These are phyloP conservation scores for Neosalanx taihuensis DNA, from an alignment of 2,797 vertebrate species.

Conservation along the genomic window DNA sequence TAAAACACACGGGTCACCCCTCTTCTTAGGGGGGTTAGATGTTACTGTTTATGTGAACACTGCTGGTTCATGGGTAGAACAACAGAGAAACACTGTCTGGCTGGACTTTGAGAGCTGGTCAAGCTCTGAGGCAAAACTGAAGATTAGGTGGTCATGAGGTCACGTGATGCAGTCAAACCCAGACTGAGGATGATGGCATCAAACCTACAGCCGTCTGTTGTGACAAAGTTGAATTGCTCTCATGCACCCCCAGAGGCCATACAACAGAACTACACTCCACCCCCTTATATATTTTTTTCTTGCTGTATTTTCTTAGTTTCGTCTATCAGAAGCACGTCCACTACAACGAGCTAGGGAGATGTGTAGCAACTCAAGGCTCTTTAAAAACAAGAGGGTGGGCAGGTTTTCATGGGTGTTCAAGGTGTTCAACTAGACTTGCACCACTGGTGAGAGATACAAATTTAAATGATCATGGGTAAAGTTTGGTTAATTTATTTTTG, in stretches of 20 bases:
- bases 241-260: slow-evolving; percentile 52
- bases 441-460: slow-evolving; percentile 58
- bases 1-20: slow-evolving; percentile 39
- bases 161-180: slow-evolving; percentile 46
- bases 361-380: slow-evolving; percentile 46
- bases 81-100: slow-evolving; percentile 27
- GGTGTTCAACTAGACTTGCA: slow-evolving; percentile 53
- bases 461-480: slow-evolving; percentile 79
- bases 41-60: slow-evolving; percentile 59
- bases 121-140: slow-evolving; percentile 25
- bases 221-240: slow-evolving; percentile 52
- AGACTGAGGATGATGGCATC: slow-evolving; percentile 38
- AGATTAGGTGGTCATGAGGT: slow-evolving; percentile 39
- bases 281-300: slow-evolving; percentile 40
- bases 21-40: slow-evolving; percentile 48
- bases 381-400: slow-evolving; percentile 38
- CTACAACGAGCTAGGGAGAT: slow-evolving; percentile 32
- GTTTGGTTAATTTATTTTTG: slow-evolving; percentile 87
- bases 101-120: background rate
- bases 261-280: slow-evolving; percentile 67
- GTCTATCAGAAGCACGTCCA: slow-evolving; percentile 61
- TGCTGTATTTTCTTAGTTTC: slow-evolving; percentile 54
- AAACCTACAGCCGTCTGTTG: slow-evolving; percentile 50
- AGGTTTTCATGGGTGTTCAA: slow-evolving; percentile 48
- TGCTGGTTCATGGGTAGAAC: slow-evolving; percentile 57